These are phyloP conservation scores for Sinhomidia bicolor DNA, from an alignment of 2,888 invertebrate species.

Conservation along the genomic window DNA sequence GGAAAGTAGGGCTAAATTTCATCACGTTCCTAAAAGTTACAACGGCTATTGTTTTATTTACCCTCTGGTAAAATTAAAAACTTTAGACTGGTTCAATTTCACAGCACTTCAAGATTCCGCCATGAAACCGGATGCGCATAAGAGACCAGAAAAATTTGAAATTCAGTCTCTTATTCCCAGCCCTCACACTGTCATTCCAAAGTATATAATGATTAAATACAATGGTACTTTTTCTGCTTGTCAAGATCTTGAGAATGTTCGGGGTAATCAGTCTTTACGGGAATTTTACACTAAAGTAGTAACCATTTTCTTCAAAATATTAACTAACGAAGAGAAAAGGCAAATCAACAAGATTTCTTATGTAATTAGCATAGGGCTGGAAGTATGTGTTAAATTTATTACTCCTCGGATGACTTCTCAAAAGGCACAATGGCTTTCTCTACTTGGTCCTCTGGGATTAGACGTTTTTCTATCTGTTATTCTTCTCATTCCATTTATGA, in stretches of 20 bases:
- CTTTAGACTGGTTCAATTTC: background rate
- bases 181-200: conserved; percentile 8
- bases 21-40: background rate
- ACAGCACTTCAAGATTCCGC: background rate
- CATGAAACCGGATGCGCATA: conserved; percentile 14
- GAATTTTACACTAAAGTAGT: background rate
- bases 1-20: background rate
- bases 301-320: conserved; percentile 34
- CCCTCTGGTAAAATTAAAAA: conserved; percentile 20
- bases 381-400: conserved; percentile 15
- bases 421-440: background rate
- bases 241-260: conserved; percentile 7
- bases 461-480: conserved; percentile 36
- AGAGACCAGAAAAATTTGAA: background rate
- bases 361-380: conserved; percentile 15
- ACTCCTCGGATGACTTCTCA: background rate
- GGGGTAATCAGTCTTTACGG: background rate
- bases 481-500: conserved; percentile 18
- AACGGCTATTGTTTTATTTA: conserved; percentile 35
- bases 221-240: conserved; percentile 27
- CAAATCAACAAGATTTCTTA: background rate
- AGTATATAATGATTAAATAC: conserved; percentile 35
- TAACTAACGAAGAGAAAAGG: background rate
- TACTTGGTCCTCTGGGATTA: conserved; percentile 51
- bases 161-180: conserved; percentile 5